Base-by-base conservation (phyloP, 1,140 invertebrate species). In the Drosophila pectinifera region DNA sequence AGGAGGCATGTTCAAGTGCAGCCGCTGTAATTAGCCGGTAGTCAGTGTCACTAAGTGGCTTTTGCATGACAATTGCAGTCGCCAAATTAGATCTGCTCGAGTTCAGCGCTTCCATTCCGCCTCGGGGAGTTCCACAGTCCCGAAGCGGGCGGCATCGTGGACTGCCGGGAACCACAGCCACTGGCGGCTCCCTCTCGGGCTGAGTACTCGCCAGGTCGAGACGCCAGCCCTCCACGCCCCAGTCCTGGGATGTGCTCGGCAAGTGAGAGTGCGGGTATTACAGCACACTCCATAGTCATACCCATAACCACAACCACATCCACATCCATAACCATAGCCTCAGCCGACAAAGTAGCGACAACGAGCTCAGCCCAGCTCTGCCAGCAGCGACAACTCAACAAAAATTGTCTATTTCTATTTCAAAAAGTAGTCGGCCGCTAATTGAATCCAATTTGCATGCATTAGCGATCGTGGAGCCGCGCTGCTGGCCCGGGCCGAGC, bases 371-470 rank as follows among this genome's bases (percentile, higher is more conserved):
- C 26, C 13, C 55, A 34, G 55, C 41, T 28, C 48, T 42, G 22
- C n/a, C 24, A 26, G 16, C 38, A 43, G 11, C 64, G 8, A 2
- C 61, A 43, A 39, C 58, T 26, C 41, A 39, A 34, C 63, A 57
- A 46, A 70, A 70, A 46, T 72, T 48, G 51, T 72, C 68, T 72
- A 72, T 72, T 72, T 72, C 65, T 72, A 72, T 72, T 72, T 72
- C 39, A 48, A 70, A 53, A 72, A 72, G 68, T 70, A 70, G 68
- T 72, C 51, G 68, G 16, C 20, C 68, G 68, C 68, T 72, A 72
- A 72, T 72, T 72, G 68, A 72, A 72, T 72, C 51, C 68, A 72
- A 72, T 72, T 72, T 70, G 68, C 68, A 72, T 72, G 68, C 64
- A 72, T 72, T 72, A 72, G 68, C 51, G 67, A 11, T 46, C 67